phyloP scores from a whole-genome alignment of 1,140 invertebrate species.

The Drosophila pectinifera region DNA sequence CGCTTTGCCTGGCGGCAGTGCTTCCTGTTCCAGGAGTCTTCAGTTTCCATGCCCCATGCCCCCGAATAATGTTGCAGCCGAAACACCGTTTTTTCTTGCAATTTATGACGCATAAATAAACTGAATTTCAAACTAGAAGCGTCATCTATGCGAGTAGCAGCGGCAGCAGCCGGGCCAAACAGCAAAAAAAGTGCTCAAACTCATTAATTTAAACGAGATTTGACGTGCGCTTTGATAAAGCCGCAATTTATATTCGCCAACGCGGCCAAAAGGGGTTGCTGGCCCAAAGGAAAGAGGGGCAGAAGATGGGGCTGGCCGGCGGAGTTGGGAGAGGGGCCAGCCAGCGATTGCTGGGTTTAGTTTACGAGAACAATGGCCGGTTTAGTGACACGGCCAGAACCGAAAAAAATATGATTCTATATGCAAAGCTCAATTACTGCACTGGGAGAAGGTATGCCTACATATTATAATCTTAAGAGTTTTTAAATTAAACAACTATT shows the following conservation, averaged over 20 bases:
- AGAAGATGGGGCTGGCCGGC: background rate
- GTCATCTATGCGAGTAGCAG: slow-evolving; percentile 34
- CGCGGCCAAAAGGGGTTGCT: slow-evolving; percentile 27
- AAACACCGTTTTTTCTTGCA: slow-evolving; percentile 55
- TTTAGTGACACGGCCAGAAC: slow-evolving; percentile 57
- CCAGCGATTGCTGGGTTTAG: slow-evolving; percentile 74
- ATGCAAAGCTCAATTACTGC: slow-evolving; percentile 63
- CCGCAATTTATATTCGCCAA: slow-evolving; percentile 84
- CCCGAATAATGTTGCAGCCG: slow-evolving; percentile 13
- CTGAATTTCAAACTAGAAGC: slow-evolving; percentile 67
- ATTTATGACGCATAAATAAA: slow-evolving; percentile 83
- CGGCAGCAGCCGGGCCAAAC: background rate
- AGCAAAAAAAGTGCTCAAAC: slow-evolving; percentile 75
- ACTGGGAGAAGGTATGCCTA: slow-evolving; percentile 54
- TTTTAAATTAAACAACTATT: too few relatives aligned
- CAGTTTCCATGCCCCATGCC: background rate
- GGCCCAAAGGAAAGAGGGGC: background rate
- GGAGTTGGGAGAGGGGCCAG: slow-evolving; percentile 32
- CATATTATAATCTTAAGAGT: too few relatives aligned
- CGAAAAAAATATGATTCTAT: slow-evolving; percentile 59
- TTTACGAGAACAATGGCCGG: slow-evolving; percentile 73
- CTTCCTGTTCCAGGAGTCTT: slow-evolving; percentile 41
- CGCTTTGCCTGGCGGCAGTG: slow-evolving; percentile 59
- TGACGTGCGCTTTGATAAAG: slow-evolving; percentile 83
- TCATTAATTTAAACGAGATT: slow-evolving; percentile 85